phyloP scores from a whole-genome alignment of 2,113 vertebrate genomes.

The Tyto alba region DNA sequence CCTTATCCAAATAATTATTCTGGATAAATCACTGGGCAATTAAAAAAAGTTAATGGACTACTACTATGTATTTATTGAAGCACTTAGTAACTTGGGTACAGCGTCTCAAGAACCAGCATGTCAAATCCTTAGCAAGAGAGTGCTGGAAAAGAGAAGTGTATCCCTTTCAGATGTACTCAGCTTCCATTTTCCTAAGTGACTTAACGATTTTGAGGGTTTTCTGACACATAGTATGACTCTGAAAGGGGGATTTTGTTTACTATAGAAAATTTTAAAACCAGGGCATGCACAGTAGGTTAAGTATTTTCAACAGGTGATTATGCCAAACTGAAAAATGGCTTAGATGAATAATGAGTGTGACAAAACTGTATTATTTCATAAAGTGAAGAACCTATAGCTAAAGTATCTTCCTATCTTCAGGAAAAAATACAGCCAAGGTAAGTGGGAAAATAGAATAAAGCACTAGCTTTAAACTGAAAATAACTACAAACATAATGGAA shows the following conservation, averaged over 20 bases:
- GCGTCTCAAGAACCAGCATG: neutral
- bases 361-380: neutral
- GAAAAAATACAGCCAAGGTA: neutral
- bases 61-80: neutral
- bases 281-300: neutral
- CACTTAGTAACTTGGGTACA: neutral
- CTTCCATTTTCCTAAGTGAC: neutral
- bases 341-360: neutral
- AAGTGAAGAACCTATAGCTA: neutral
- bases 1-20: neutral
- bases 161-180: neutral
- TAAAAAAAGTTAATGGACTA: neutral
- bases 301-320: neutral
- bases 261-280: neutral
- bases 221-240: fast-evolving
- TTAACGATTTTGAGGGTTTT: neutral
- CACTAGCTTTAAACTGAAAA: neutral
- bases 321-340: neutral
- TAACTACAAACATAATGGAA: neutral
- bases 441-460: neutral
- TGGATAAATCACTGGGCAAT: neutral
- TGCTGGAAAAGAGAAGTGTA: neutral
- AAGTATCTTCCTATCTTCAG: neutral
- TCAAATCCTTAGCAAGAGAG: neutral
- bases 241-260: neutral